Percentiles rank a stretch among this genome's conserved stretches.
Evolutionary conservation across 1,140 invertebrate species (phyloP).

Genomic region (Papilio dardanus): DNA sequence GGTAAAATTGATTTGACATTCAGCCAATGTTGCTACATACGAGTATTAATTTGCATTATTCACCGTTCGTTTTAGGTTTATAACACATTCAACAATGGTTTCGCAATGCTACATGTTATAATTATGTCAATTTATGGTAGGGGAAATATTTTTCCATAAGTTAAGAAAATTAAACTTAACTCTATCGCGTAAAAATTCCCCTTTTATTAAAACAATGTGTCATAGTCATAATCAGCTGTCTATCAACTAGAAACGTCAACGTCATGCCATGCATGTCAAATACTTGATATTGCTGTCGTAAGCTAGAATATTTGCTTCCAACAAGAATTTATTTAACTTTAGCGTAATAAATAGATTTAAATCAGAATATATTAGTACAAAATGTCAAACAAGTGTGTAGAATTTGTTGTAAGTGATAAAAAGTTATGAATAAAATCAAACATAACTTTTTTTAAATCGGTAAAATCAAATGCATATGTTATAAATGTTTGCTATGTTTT

Average conservation of each 20-base stretch:
- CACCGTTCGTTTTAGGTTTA: neutral
- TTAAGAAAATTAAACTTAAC: neutral
- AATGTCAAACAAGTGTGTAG: constrained; percentile 40
- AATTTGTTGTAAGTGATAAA: constrained; percentile 42
- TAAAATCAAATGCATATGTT: neutral
- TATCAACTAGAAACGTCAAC: neutral
- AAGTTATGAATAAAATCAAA: neutral
- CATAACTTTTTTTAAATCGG: neutral
- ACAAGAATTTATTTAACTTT: constrained; percentile 14
- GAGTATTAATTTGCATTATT: neutral
- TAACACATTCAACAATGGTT: neutral
- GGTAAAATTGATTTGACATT: neutral
- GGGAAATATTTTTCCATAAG: neutral
- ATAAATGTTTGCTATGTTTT: constrained; percentile 45
- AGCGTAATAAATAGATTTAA: constrained; percentile 6
- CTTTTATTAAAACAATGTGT: neutral
- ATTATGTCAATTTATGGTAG: neutral
- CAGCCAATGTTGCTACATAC: neutral
- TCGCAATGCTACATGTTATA: neutral
- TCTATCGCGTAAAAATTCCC: neutral
- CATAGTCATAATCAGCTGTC: constrained; percentile 28
- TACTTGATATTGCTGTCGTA: constrained; percentile 24
- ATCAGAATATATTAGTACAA: constrained; percentile 16
- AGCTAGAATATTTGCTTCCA: neutral
- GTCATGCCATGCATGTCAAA: neutral